Conservation (phyloP, 2,113 vertebrate species). For the Chinchilla lanigera region DNA sequence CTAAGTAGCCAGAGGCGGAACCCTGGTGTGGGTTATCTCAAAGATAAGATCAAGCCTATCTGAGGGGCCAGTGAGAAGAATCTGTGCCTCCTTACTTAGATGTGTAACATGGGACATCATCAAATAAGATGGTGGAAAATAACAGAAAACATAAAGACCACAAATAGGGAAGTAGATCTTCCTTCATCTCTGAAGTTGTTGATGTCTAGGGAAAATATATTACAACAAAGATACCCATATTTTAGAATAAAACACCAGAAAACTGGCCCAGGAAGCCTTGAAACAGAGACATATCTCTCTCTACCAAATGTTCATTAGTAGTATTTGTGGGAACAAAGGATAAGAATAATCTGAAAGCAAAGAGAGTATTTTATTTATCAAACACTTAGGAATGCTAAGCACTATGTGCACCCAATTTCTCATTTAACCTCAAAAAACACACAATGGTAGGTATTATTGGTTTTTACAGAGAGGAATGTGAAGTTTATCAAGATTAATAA, state of each 20-base stretch:
- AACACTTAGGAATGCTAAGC: not conserved
- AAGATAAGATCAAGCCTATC: not conserved
- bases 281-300: not conserved
- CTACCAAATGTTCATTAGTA: not conserved
- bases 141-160: not conserved
- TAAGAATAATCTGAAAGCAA: not conserved
- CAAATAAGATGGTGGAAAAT: not conserved
- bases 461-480: not conserved
- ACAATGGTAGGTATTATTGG: not conserved
- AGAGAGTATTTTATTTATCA: not conserved
- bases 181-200: not conserved
- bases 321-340: not conserved
- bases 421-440: not conserved
- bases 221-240: not conserved
- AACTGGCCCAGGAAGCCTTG: not conserved
- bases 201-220: not conserved
- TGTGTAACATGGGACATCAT: not conserved
- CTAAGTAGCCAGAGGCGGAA: not conserved
- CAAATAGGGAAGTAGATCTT: not conserved
- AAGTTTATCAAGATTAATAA: not conserved
- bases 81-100: not conserved
- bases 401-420: not conserved
- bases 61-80: not conserved
- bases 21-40: conserved; percentile 32
- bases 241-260: not conserved